These are phyloP conservation scores for Pyrgus malvae DNA, from an alignment of 2,888 invertebrate species.

Conservation along the genomic window DNA sequence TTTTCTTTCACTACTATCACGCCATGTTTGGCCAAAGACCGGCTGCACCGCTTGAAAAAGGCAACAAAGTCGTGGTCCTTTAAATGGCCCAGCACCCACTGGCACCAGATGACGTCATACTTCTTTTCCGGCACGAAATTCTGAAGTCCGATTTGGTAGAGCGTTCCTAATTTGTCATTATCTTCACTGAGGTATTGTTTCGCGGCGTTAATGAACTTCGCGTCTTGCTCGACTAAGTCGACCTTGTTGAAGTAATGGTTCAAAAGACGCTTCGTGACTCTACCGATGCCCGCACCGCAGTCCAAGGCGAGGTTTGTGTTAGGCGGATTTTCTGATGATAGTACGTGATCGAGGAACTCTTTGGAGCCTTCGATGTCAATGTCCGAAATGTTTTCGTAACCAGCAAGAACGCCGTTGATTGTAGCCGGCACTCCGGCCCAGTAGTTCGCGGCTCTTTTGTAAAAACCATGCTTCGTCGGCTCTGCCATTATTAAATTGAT, in stretches of 20 bases:
- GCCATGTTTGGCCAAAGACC: slow-evolving; percentile 49
- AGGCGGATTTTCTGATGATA: slow-evolving; percentile 71
- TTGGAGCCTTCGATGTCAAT: slow-evolving; percentile 94
- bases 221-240: slow-evolving; percentile 96
- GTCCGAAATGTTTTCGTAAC: slow-evolving; percentile 92
- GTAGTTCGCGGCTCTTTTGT: slow-evolving; percentile 89
- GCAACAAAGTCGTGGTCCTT: slow-evolving; percentile 90
- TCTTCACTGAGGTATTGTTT: slow-evolving; percentile 68
- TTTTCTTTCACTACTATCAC: slow-evolving; percentile 84
- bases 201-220: slow-evolving; percentile 89
- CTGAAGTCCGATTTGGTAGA: slow-evolving; percentile 89
- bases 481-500: slow-evolving; percentile 19
- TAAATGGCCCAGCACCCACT: slow-evolving; percentile 96
- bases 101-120: slow-evolving; percentile 98
- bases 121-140: slow-evolving; percentile 88
- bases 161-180: slow-evolving; percentile 83
- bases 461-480: slow-evolving; percentile 77
- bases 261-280: slow-evolving; percentile 93
- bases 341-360: slow-evolving; percentile 84
- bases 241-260: slow-evolving; percentile 90
- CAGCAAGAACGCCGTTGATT: slow-evolving; percentile 96
- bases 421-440: slow-evolving; percentile 95
- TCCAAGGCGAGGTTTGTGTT: slow-evolving; percentile 88
- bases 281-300: slow-evolving; percentile 98
- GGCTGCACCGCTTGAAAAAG: slow-evolving; percentile 86